phyloP scores from a whole-genome alignment of 2,888 invertebrate species.

The Drosophila anceps region DNA sequence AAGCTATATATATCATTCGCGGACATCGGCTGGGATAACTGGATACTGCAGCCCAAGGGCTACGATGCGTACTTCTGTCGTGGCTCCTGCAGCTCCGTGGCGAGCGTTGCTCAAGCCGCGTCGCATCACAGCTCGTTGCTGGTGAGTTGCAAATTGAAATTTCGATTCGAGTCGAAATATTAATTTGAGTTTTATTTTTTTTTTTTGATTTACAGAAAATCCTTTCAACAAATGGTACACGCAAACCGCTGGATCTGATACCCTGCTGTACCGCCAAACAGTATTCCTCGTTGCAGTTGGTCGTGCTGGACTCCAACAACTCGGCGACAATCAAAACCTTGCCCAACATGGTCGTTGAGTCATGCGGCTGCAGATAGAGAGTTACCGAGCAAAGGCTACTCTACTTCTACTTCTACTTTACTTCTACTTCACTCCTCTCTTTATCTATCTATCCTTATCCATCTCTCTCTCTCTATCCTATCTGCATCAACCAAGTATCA shows the following conservation, averaged over 20 bases:
- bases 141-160: constrained; percentile 86
- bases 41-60: constrained; percentile 93
- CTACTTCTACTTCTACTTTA: neutral
- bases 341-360: constrained; percentile 96
- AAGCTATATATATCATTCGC: constrained; percentile 93
- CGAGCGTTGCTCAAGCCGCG: constrained; percentile 89
- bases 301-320: constrained; percentile 92
- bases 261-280: constrained; percentile 95
- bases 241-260: constrained; percentile 88
- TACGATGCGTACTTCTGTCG: constrained; percentile 96
- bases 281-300: constrained; percentile 91
- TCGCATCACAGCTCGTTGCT: constrained; percentile 91
- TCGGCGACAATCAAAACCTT: constrained; percentile 92
- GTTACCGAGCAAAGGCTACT: constrained; percentile 58
- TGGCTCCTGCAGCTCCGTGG: constrained; percentile 91
- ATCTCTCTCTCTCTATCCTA: neutral
- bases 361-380: constrained; percentile 96
- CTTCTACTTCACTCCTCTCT: neutral
- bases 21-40: constrained; percentile 95
- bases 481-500: constrained; percentile 8
- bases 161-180: neutral
- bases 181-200: constrained; percentile 14
- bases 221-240: constrained; percentile 86
- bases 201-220: constrained; percentile 88
- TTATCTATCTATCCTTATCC: neutral